Evolutionary conservation across 2,888 invertebrate species (phyloP), one percentile per base, ranked within the genome.

Genomic region (Pseudolycoriella hygida): DNA sequence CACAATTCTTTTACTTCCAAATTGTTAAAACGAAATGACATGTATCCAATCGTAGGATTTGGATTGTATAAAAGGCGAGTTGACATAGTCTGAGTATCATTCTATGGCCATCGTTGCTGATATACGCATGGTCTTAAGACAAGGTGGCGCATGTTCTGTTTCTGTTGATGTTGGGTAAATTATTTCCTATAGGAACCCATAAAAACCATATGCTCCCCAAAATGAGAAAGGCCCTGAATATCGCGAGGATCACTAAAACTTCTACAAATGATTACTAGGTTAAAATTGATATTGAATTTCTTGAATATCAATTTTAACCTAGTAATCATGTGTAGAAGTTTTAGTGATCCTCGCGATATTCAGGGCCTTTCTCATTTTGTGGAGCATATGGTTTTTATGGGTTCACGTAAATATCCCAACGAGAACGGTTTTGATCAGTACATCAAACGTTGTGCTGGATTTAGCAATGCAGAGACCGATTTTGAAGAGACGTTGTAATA

Each of bases 361-460:
- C 84, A 80, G 53, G 88, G 88, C 0, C 61, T 88, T 59, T 84
- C 87, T 1, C 88, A 88, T 61, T 87, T 88, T 59, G 69, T 88
- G 3, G 88, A 88, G 56, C 88, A 88, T 60, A 87, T 93, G 90
- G 64, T 93, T 17, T 93, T 90, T 58, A 92, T 92, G 90, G 93
- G 92, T 30, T 89, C 87, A 52, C 73, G 81, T 56, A 90, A 88
- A 59, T 92, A 80, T 60, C 87, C 83, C 6, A 71, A 76, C 58
- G 90, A 92, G 66, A 88, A 88, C 61, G 80, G 79, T 51, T 85
- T 87, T 56, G 86, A 87, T 65, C 68, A 80, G 1, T 86, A 80
- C 53, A 74, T 87, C 18, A 77, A 76, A 69, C 83, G 80, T 70
- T 77, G 80, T 59, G 89, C 90, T 3, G 93, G 92, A 3, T 78